Evolutionary conservation across 2,797 vertebrate species (phyloP).

Genomic region (Trachurus trachurus): DNA sequence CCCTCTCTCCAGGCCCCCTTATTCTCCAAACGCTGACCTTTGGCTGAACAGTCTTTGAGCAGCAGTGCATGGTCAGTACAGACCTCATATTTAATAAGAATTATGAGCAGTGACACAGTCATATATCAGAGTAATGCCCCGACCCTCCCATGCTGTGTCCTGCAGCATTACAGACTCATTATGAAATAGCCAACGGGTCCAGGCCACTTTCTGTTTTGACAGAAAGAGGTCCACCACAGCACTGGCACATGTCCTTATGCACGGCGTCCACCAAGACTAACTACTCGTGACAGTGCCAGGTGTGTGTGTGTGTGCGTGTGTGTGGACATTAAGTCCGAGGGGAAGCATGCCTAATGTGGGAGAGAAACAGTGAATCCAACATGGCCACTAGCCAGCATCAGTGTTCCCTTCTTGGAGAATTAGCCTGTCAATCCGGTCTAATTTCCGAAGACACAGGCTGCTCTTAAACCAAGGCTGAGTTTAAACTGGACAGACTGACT

Average conservation of each 20-base stretch:
- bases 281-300: slow-evolving; percentile 74
- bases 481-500: slow-evolving; percentile 55
- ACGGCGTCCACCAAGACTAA: slow-evolving; percentile 77
- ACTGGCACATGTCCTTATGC: slow-evolving; percentile 64
- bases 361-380: slow-evolving; percentile 76
- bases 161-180: slow-evolving; percentile 58
- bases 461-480: slow-evolving; percentile 58
- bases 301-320: slow-evolving; percentile 50
- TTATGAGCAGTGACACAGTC: slow-evolving; percentile 63
- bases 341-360: slow-evolving; percentile 77
- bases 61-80: slow-evolving; percentile 49
- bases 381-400: slow-evolving; percentile 70
- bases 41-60: slow-evolving; percentile 59
- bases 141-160: slow-evolving; percentile 35
- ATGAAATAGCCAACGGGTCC: slow-evolving; percentile 48
- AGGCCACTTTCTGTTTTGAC: slow-evolving; percentile 66
- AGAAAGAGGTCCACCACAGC: slow-evolving; percentile 67
- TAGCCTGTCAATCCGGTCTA: slow-evolving; percentile 71
- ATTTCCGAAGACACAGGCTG: slow-evolving; percentile 67
- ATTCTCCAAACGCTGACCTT: slow-evolving; percentile 53
- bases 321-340: slow-evolving; percentile 50
- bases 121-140: slow-evolving; percentile 43
- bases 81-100: slow-evolving; percentile 61
- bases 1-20: slow-evolving; percentile 25
- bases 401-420: slow-evolving; percentile 72